phyloP scores from a whole-genome alignment of 2,797 vertebrate species.

The Bovichtus variegatus region DNA sequence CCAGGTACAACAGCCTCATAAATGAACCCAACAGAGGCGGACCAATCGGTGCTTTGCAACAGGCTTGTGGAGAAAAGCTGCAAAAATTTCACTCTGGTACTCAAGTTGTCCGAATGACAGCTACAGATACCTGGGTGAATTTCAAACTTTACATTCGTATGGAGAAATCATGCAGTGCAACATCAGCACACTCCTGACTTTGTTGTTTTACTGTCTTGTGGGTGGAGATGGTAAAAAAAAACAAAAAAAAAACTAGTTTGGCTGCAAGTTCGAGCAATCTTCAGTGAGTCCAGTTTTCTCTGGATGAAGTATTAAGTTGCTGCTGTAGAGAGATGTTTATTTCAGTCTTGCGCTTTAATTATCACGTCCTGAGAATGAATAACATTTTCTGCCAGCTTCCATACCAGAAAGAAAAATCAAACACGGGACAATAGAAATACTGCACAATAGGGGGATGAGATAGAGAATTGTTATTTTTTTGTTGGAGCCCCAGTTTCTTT shows the following conservation, averaged over 20 bases:
- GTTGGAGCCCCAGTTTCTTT: neutral
- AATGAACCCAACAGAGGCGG: slow-evolving; percentile 5
- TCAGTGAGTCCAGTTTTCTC: slow-evolving; percentile 43
- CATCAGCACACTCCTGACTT: slow-evolving; percentile 16
- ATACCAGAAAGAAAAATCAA: slow-evolving; percentile 18
- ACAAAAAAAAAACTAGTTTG: slow-evolving; percentile 29
- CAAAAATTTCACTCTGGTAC: neutral
- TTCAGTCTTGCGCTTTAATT: slow-evolving; percentile 62
- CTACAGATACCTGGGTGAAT: neutral
- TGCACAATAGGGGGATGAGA: slow-evolving; percentile 1
- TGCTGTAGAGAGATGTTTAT: slow-evolving; percentile 45
- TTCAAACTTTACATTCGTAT: neutral
- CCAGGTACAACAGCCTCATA: slow-evolving; percentile 25
- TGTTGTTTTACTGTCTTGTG: slow-evolving; percentile 20
- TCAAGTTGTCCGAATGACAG: slow-evolving; percentile 6
- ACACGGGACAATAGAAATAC: slow-evolving; percentile 18
- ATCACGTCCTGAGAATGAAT: slow-evolving; percentile 35
- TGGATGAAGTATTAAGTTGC: slow-evolving; percentile 35
- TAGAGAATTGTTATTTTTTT: neutral
- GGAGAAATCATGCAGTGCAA: neutral
- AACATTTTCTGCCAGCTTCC: slow-evolving; percentile 48
- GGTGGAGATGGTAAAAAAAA: slow-evolving; percentile 37
- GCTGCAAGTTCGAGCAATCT: slow-evolving; percentile 30
- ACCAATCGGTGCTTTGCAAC: neutral
- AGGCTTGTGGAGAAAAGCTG: slow-evolving; percentile 18